phyloP scores from a whole-genome alignment of 2,113 vertebrate species.

The Lanius collurio region DNA sequence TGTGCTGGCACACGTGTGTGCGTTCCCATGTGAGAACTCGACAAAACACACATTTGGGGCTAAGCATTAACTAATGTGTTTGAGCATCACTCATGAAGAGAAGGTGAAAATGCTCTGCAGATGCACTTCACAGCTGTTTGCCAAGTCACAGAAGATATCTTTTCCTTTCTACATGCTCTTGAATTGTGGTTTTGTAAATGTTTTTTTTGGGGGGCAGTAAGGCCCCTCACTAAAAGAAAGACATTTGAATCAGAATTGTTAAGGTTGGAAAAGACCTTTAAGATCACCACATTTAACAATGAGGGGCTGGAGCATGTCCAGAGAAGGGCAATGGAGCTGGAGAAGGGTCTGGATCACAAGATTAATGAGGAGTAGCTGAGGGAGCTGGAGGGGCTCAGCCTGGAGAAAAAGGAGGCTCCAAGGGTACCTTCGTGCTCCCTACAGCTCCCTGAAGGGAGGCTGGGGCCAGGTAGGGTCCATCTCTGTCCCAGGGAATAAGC shows the following conservation, averaged over 20 bases:
- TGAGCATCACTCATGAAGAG: background rate
- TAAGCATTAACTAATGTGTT: background rate
- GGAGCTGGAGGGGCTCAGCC: background rate
- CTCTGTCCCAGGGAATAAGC: background rate
- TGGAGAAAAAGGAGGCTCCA: background rate
- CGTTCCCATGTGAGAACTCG: background rate
- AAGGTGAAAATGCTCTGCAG: background rate
- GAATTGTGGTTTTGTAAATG: background rate
- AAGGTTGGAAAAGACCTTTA: background rate
- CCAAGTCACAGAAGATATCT: background rate
- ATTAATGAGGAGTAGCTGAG: background rate
- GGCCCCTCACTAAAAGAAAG: background rate
- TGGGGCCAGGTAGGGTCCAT: background rate
- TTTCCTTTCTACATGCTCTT: background rate
- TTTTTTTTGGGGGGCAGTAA: background rate
- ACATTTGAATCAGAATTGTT: background rate
- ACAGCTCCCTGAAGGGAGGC: background rate
- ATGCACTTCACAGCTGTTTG: background rate
- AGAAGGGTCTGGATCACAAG: background rate
- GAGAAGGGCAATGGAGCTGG: background rate
- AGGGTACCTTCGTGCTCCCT: background rate
- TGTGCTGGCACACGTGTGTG: fast-evolving
- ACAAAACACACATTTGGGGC: background rate
- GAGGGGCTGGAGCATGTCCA: background rate
- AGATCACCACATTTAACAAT: background rate